Conservation (phyloP, 2,797 vertebrate genomes). For the Cheirogaleus major region DNA sequence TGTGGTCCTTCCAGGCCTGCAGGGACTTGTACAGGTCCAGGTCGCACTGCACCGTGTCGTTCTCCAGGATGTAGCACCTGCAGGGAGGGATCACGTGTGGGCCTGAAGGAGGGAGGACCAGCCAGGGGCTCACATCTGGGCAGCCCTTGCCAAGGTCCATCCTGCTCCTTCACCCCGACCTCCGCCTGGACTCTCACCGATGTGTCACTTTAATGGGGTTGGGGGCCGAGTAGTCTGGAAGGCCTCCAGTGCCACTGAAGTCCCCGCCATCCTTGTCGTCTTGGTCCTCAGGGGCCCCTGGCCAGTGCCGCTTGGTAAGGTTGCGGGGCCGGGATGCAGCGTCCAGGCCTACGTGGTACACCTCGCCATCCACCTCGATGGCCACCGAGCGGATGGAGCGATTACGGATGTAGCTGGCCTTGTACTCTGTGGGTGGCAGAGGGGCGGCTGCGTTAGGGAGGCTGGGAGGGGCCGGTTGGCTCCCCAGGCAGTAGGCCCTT, state of each 20-base stretch:
- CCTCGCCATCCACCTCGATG: conserved; percentile 85
- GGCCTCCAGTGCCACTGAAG: conserved; percentile 92
- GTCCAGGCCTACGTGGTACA: conserved; percentile 89
- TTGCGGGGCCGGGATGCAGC: conserved; percentile 87
- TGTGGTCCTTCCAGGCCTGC: conserved; percentile 99
- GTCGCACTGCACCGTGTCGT: conserved; percentile 94
- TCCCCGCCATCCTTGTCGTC: conserved; percentile 80
- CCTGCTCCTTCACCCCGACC: rapidly evolving
- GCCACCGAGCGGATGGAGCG: conserved; percentile 91
- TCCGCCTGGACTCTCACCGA: conserved; percentile 85
- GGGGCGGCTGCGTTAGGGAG: neutral
- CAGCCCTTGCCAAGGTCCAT: neutral
- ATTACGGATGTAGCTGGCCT: conserved; percentile 90
- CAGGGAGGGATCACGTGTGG: neutral
- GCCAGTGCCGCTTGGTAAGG: conserved; percentile 84
- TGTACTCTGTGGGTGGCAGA: conserved; percentile 89
- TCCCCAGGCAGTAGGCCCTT: neutral
- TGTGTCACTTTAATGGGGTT: conserved; percentile 95
- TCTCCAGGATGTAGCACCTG: conserved; percentile 95
- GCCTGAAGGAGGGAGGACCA: neutral
- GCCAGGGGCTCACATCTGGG: too few species aligned
- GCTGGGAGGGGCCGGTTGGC: neutral
- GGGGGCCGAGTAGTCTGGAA: conserved; percentile 82
- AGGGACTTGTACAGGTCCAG: conserved; percentile 93
- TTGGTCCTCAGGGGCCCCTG: conserved; percentile 82